Evolutionary conservation across 2,888 invertebrate species (phyloP).

Genomic region (Sinotaia quadrata): DNA sequence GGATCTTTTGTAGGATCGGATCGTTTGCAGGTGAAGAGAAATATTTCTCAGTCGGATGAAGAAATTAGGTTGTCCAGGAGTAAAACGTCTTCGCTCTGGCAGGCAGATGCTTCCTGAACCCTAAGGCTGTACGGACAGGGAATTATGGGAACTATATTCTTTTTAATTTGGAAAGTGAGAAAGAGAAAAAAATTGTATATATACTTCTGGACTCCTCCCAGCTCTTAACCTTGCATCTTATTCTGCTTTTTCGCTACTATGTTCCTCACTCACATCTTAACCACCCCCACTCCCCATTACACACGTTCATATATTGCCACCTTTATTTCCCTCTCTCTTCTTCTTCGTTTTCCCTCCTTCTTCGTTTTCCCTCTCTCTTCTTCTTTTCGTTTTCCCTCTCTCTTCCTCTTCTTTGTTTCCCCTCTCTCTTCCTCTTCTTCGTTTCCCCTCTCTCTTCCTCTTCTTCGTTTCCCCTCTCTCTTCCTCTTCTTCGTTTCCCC

Average conservation of each 20-base stretch:
- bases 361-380: not conserved
- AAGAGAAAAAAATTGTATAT: too few species aligned
- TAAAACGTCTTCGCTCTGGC: too few species aligned
- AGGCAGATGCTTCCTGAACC: too few species aligned
- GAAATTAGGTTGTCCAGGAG: slow-evolving; percentile 9
- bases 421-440: not conserved
- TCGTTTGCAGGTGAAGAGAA: not conserved
- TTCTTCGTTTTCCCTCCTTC: not conserved
- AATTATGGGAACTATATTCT: too few species aligned
- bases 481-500: slow-evolving; percentile 2
- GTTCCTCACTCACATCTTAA: too few species aligned
- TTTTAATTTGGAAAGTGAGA: too few species aligned
- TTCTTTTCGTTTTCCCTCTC: not conserved
- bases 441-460: not conserved
- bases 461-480: slow-evolving; percentile 3
- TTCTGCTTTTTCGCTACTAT: too few species aligned
- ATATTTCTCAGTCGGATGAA: slow-evolving; percentile 8
- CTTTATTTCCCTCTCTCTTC: not conserved
- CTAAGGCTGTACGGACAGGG: too few species aligned
- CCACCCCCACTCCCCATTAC: too few species aligned
- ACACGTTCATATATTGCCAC: too few species aligned
- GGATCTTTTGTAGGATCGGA: not conserved
- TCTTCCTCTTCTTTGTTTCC: not conserved
- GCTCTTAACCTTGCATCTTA: too few species aligned
- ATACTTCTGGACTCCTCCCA: too few species aligned